A percentile compares a stretch with the other conserved stretches of the same genome.
phyloP scores from a whole-genome alignment of 2,797 vertebrate species.

The Crocidura indochinensis region DNA sequence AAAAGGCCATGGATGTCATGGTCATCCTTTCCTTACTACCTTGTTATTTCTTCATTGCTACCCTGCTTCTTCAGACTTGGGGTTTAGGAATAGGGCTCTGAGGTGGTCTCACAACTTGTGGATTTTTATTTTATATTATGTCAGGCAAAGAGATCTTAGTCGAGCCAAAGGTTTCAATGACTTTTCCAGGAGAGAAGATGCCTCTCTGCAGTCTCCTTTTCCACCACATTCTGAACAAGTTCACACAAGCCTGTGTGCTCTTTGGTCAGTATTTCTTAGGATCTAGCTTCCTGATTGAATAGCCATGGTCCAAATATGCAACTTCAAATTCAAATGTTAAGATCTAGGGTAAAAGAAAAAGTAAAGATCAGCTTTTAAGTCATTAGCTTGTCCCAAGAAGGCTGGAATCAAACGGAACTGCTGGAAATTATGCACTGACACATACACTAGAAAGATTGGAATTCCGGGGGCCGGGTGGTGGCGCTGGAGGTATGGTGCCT shows the following conservation, averaged over 20 bases:
- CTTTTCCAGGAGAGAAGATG: constrained; percentile 70
- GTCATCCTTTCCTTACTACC: too few relatives aligned
- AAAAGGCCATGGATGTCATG: too few relatives aligned
- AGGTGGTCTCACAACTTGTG: too few relatives aligned
- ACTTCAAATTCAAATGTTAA: not conserved
- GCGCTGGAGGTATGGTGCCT: too few relatives aligned
- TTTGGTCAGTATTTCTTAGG: not conserved
- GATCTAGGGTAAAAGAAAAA: constrained; percentile 2
- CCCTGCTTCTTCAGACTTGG: too few relatives aligned
- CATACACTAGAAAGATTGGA: too few relatives aligned
- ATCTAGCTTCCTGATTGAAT: not conserved
- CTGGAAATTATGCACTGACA: too few relatives aligned
- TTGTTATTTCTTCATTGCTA: too few relatives aligned
- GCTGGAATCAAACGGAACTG: too few relatives aligned
- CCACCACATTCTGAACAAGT: not conserved
- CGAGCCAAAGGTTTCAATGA: constrained; percentile 36
- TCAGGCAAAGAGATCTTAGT: constrained; percentile 57
- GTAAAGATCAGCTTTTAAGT: not conserved
- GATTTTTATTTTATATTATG: not conserved
- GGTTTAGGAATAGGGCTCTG: too few relatives aligned
- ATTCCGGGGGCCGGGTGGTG: too few relatives aligned
- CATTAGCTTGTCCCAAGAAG: not conserved
- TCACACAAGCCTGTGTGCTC: not conserved
- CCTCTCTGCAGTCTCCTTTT: not conserved
- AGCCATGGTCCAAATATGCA: not conserved